Conservation (phyloP, 2,113 vertebrate species). For the Tenebrosternarchus preto region DNA sequence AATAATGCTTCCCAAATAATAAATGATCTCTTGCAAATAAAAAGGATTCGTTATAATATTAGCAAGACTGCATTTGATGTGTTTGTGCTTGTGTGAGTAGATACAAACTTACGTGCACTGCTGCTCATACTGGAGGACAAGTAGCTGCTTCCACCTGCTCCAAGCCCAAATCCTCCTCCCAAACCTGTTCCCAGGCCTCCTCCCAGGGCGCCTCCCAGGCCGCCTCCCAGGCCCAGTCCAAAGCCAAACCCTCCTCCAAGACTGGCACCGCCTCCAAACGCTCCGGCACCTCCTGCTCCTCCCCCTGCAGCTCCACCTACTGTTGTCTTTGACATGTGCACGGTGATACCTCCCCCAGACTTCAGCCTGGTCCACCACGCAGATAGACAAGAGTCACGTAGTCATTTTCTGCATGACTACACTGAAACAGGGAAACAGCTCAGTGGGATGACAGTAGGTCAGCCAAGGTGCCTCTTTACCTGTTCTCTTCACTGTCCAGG, state of each 20-base stretch:
- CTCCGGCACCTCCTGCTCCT: constrained; percentile 45
- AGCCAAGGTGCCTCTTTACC: constrained; percentile 22
- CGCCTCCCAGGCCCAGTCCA: constrained; percentile 49
- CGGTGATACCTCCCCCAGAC: constrained; percentile 65
- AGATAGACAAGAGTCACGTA: not conserved
- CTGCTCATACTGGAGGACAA: constrained; percentile 62
- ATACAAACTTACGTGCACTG: constrained; percentile 60
- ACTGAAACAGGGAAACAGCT: not conserved
- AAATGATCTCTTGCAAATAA: not conserved
- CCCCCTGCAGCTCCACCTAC: constrained; percentile 45
- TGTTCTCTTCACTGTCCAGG: constrained; percentile 61
- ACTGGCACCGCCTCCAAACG: constrained; percentile 42
- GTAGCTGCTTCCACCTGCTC: constrained; percentile 54
- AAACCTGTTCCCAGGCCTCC: constrained; percentile 45
- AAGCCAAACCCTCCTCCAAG: constrained; percentile 34
- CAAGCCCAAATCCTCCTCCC: constrained; percentile 43
- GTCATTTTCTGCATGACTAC: not conserved
- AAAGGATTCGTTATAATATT: not conserved
- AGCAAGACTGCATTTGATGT: not conserved
- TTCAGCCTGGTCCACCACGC: constrained; percentile 55
- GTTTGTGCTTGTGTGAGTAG: not conserved
- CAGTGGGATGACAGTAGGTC: no score
- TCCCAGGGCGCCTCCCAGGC: constrained; percentile 49
- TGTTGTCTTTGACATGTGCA: constrained; percentile 62
- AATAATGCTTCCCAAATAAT: not conserved